Evolutionary conservation across 1,140 invertebrate genomes (phyloP), one percentile per base, ranked within the genome.

Genomic region (Gryllus bimaculatus): DNA sequence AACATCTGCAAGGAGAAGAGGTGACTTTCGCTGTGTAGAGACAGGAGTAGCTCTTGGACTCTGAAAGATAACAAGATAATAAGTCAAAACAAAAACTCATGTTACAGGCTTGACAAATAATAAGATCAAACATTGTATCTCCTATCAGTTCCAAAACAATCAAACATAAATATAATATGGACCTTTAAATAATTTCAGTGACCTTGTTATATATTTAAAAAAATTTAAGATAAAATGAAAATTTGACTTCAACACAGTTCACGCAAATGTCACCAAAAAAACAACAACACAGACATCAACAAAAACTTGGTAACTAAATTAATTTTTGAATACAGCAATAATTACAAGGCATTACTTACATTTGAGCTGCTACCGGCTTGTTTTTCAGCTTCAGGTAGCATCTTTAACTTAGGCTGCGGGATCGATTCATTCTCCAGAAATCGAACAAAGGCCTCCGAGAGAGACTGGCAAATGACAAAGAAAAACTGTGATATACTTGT

Each of bases 381-480:
- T 21, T 75, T 20, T 12, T 74, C 20, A 0, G n/a, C 26, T 80
- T 91, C 89, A 47, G 91, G 88, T 48, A 93, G 86, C 79, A 91
- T 87, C 76, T 90, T 89, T 8, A 92, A 83, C 75, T 89, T 86
- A 15, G 88, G 84, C 80, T 91, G 89, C 0, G 93, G 94, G 81
- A 91, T 90, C 0, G 94, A 96, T 86, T 96, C 95, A 80, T 88
- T 91, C 84, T 96, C 94, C 81, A 98, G 86, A 86, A 98, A 98
- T 83, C 92, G 91, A 0, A 98, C 93, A 86, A 98, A 98, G 74
- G 96, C 93, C 81, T 94, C 91, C 0, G 95, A 93, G 76, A 98
- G 87, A 0, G 91, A 92, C 88, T 89, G 88, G 84, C 79, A 86
- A 85, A 80, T 86, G 79, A 75, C 78, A 79, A 8, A 21, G 39